Conservation (phyloP, 2,888 invertebrate genomes). For the Stenchaetothrips biformis region DNA sequence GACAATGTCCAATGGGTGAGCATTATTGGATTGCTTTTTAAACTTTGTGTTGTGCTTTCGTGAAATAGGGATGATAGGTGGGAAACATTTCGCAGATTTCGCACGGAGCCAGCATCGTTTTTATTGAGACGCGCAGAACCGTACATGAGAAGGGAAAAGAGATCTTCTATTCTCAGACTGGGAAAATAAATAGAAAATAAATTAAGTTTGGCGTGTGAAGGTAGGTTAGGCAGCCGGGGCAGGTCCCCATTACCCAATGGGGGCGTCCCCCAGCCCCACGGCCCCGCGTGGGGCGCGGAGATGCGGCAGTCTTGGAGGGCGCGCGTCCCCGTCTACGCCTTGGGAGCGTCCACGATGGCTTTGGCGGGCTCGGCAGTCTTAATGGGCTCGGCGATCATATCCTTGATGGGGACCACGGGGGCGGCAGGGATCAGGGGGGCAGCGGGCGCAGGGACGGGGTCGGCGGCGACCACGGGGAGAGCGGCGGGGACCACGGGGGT, state of each 20-base stretch:
- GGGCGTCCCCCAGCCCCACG: constrained; percentile 17
- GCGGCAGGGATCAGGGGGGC: neutral
- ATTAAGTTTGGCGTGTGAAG: constrained; percentile 18
- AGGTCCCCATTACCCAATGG: constrained; percentile 17
- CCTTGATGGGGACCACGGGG: neutral
- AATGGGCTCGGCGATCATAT: constrained; percentile 10
- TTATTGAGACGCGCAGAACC: neutral
- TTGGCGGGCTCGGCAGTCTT: constrained; percentile 29
- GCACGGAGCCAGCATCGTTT: neutral
- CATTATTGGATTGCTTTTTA: too few species aligned
- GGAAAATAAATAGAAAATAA: constrained; percentile 8
- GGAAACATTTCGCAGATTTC: neutral
- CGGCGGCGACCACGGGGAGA: constrained; percentile 11
- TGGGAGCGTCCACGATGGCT: constrained; percentile 32
- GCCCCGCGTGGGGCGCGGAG: constrained; percentile 20
- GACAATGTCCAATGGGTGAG: too few species aligned
- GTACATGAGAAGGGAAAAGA: neutral
- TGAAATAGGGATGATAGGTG: too few species aligned
- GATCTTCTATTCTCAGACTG: constrained; percentile 12
- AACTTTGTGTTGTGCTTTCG: too few species aligned
- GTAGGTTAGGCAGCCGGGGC: neutral
- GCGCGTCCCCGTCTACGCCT: neutral
- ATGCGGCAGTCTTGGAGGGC: neutral
- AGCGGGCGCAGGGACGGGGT: neutral
- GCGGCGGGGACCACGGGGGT: neutral